Conservation (phyloP, 1,140 invertebrate genomes). For the Bombus huntii region DNA sequence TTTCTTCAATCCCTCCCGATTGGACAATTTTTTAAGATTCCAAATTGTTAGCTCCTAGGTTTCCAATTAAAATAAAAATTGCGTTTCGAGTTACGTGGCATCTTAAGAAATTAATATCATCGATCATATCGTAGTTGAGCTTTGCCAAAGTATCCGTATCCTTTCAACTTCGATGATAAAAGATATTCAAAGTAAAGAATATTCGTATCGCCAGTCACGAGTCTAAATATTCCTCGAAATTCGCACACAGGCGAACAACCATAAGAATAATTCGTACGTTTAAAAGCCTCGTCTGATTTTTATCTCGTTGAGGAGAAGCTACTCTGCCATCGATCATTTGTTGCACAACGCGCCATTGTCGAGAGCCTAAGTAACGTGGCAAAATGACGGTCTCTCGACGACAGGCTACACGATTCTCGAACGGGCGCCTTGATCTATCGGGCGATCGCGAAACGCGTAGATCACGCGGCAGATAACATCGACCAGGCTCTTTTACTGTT, state of each 20-base stretch:
- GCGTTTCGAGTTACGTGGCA: no score
- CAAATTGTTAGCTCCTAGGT: no score
- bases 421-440: slow-evolving; percentile 19
- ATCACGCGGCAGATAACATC: slow-evolving; percentile 38
- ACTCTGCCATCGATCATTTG: slow-evolving; percentile 27
- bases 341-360: slow-evolving; percentile 27
- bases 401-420: slow-evolving; percentile 31
- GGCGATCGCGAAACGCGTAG: slow-evolving; percentile 12
- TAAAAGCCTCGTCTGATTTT: neutral
- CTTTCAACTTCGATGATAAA: neutral
- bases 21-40: no score
- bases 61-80: no score
- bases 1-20: no score
- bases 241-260: neutral
- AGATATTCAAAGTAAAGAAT: neutral
- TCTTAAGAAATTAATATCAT: neutral
- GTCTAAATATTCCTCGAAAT: neutral
- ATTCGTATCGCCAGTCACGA: no score
- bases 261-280: neutral
- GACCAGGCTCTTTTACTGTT: slow-evolving; percentile 58
- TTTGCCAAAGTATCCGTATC: neutral
- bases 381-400: slow-evolving; percentile 13
- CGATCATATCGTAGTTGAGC: neutral
- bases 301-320: neutral
- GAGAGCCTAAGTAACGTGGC: slow-evolving; percentile 5